Evolutionary conservation across 2,113 vertebrate genomes (phyloP), one percentile per base, ranked within the genome.

Genomic region (Bos indicus): DNA sequence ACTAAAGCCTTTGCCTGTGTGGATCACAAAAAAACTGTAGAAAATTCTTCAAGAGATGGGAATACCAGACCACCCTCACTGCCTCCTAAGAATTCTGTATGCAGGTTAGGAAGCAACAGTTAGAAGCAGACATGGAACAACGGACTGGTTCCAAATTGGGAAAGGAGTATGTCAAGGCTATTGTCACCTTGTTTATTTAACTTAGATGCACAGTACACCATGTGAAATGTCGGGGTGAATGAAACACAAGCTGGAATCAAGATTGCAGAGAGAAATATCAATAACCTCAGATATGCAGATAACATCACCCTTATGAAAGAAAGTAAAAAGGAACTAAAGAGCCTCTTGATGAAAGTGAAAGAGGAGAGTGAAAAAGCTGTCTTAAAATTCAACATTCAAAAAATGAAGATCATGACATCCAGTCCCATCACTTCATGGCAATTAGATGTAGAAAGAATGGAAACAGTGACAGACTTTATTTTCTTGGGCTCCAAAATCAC

Each of bases 191-290:
- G n/a, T 71, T 40, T 71, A 40, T 12, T 71, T 71, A 40, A 71
- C 67, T 71, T 71, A 71, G 19, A 71, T 12, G n/a, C 67, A 40
- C 17, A 71, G n/a, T 36, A 12, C 67, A 71, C 67, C n/a, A 71
- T 6, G 5, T 0, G 2, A 40, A 71, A 71, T 6, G 10, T 12
- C 0, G 2, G 10, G 67, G n/a, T 71, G 67, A 40, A 71, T 0
- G 19, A 71, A 71, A n/a, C n/a, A 71, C 19, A 40, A 40, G 67
- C 19, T 71, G 67, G n/a, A 71, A 71, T 71, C n/a, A 71, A 71
- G n/a, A 71, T 6, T 71, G 67, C 67, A 40, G 19, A 40, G n/a
- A 23, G 67, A 71, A 40, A 71, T 40, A 40, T 40, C 67, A 71
- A 71, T 40, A 71, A 71, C 67, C 8, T 71, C 19, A 23, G 67